phyloP scores from a whole-genome alignment of 2,113 vertebrate species.

The Peucedramus taeniatus region DNA sequence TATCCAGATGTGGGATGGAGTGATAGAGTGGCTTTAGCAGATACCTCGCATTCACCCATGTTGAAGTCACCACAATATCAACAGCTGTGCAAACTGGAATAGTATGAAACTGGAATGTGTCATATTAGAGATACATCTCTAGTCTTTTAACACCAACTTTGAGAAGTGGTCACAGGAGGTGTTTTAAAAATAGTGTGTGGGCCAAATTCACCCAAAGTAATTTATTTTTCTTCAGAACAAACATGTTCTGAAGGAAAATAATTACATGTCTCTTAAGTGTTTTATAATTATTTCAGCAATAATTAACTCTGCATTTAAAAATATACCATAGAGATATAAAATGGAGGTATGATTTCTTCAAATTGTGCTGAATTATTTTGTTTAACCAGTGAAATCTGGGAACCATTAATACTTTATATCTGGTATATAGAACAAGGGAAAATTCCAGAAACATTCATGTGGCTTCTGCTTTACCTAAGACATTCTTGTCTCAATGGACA shows the following conservation, averaged over 20 bases:
- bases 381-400: neutral
- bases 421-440: neutral
- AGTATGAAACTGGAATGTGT: neutral
- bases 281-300: neutral
- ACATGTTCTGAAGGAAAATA: too few species aligned
- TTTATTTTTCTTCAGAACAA: neutral
- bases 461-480: neutral
- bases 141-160: neutral
- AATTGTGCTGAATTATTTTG: neutral
- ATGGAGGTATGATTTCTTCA: neutral
- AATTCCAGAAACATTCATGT: neutral
- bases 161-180: neutral
- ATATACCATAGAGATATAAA: fast-evolving
- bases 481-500: neutral
- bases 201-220: neutral
- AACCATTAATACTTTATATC: neutral
- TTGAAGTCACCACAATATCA: neutral
- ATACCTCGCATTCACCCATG: neutral
- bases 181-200: neutral
- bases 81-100: neutral
- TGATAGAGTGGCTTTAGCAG: neutral
- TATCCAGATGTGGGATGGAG: neutral
- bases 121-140: neutral
- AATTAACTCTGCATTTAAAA: neutral
- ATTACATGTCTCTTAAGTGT: neutral